These are phyloP conservation scores for Mobula birostris DNA, from an alignment of 2,113 vertebrate genomes.

Conservation along the genomic window DNA sequence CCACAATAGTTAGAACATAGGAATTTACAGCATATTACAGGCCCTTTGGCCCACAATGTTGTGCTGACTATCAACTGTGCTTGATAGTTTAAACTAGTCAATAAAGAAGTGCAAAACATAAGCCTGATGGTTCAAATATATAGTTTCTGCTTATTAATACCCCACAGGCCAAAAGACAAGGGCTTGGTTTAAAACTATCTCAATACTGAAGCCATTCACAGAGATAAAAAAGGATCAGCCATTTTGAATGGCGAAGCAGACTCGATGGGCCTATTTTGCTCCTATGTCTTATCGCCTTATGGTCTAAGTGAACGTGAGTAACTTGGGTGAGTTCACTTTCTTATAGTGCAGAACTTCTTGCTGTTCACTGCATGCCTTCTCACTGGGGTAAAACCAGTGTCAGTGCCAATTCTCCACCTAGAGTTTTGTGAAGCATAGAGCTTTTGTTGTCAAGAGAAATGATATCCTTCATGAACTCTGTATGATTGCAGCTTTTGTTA, in stretches of 20 bases:
- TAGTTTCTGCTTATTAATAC: not conserved
- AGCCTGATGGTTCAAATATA: too few species aligned
- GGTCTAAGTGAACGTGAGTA: not conserved
- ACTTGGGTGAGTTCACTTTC: not conserved
- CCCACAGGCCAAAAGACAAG: not conserved
- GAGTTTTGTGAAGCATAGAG: not conserved
- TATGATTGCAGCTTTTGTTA: not conserved
- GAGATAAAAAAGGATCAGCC: not conserved
- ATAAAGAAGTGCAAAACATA: not conserved
- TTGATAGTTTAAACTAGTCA: not conserved
- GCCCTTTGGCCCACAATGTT: too few species aligned
- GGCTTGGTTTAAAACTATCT: not conserved
- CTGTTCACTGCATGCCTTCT: not conserved
- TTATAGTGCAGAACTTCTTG: not conserved
- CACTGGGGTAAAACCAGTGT: not conserved
- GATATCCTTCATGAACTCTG: not conserved
- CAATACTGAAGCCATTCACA: not conserved
- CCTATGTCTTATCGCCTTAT: too few species aligned
- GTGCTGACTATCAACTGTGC: too few species aligned
- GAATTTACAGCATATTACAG: too few species aligned
- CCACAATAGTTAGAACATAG: not conserved
- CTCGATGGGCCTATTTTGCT: too few species aligned
- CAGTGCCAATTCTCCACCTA: not conserved
- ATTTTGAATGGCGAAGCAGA: too few species aligned
- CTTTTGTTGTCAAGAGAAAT: not conserved